Base-by-base conservation (phyloP, 2,888 invertebrate genomes). In the Apomyelois bistriatella region DNA sequence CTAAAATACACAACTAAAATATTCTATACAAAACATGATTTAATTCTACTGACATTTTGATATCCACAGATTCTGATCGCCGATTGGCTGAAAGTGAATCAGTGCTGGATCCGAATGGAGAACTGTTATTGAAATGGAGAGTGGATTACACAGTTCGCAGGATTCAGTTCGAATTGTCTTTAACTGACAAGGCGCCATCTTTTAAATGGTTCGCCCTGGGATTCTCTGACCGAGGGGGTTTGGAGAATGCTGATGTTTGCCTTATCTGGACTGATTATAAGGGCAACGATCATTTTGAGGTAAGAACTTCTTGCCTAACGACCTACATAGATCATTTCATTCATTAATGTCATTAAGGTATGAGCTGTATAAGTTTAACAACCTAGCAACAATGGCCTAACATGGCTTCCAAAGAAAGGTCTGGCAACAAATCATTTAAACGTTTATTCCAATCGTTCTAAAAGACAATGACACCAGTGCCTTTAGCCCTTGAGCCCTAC, bases 121-220 rank as follows among this genome's bases (percentile, higher is more conserved):
- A 82, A 35, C 65, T 90, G 15, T 62, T 79, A 30, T 65, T 90
- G 5, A 84, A 82, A 76, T 90, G 90, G 90, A 64, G 68, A 60
- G 82, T 87, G 7, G 78, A 89, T 59, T 89, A 88, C 55, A 57
- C 68, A 9, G 57, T 65, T 37, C 67, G 67, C 48, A 84, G 79
- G 61, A 79, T 90, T 49, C 69, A 73, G 16, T 92, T 93, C 60
- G 90, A 91, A 65, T 70, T 94, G 12, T 82, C 91, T 49, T 68
- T 92, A 41, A 85, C 92, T 0, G 76, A 82, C 1, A 77, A 83
- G 41, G 79, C 80, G 0, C 88, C 90, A 9, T 73, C 76, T 0
- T 80, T 82, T 65, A 90, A 90, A 49, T 97, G 97, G 97, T 94
- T 97, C 68, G 96, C 95, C 0, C 70, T 97, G 48, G 97, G 97